These are phyloP conservation scores for Xanthostigma xanthostigma DNA, from an alignment of 2,888 invertebrate species.

Conservation along the genomic window DNA sequence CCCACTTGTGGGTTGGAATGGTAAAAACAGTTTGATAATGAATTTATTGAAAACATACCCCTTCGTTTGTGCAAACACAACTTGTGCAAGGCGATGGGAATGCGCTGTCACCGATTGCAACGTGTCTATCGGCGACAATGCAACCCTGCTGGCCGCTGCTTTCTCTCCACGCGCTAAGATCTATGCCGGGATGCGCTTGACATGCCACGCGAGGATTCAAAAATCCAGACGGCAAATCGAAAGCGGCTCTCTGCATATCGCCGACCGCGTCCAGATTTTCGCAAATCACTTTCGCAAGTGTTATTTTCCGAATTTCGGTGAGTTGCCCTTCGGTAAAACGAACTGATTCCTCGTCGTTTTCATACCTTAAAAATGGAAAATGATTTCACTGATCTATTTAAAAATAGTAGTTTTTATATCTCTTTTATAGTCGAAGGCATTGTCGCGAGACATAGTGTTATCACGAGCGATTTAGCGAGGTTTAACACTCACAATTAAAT, in stretches of 20 bases:
- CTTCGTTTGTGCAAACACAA: slow-evolving; percentile 73
- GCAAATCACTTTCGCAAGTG: slow-evolving; percentile 72
- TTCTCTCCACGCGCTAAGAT: slow-evolving; percentile 74
- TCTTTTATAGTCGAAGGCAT: too few relatives aligned
- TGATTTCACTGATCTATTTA: too few relatives aligned
- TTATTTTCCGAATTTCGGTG: slow-evolving; percentile 73
- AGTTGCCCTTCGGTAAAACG: slow-evolving; percentile 76
- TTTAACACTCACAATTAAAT: too few relatives aligned
- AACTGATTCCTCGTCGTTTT: slow-evolving; percentile 63
- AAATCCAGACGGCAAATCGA: slow-evolving; percentile 83
- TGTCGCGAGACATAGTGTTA: too few relatives aligned
- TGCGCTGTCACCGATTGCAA: slow-evolving; percentile 67
- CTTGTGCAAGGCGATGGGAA: slow-evolving; percentile 85
- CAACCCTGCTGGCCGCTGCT: slow-evolving; percentile 56
- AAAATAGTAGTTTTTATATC: too few relatives aligned
- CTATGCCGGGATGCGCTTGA: slow-evolving; percentile 61
- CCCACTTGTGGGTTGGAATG: too few relatives aligned
- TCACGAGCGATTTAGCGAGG: too few relatives aligned
- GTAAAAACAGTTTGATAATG: not conserved
- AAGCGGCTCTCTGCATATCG: slow-evolving; percentile 78
- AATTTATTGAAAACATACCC: slow-evolving; percentile 41
- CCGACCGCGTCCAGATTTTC: slow-evolving; percentile 76
- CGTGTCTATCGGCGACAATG: slow-evolving; percentile 62
- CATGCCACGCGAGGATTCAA: slow-evolving; percentile 81
- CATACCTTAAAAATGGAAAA: slow-evolving; percentile 44